Evolutionary conservation across 2,888 invertebrate genomes (phyloP).

Genomic region (Morpho deidamia): DNA sequence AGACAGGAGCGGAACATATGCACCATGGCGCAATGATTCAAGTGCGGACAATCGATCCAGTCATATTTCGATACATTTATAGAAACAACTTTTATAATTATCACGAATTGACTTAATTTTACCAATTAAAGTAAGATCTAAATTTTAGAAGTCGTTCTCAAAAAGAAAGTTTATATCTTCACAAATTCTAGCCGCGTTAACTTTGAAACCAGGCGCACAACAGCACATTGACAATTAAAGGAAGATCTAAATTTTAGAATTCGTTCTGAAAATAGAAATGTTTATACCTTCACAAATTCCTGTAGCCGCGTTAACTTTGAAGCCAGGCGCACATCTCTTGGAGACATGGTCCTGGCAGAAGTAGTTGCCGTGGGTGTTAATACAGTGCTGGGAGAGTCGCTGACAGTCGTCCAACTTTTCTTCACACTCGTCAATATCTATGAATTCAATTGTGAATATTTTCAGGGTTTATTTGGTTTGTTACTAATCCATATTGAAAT

Average conservation of each 20-base stretch:
- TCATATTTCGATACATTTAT: no score
- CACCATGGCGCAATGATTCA: no score
- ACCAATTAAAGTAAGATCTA: no score
- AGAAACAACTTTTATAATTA: no score
- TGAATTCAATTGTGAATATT: background rate
- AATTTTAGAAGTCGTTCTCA: no score
- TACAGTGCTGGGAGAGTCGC: conserved; percentile 81
- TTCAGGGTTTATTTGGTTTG: background rate
- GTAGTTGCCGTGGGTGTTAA: conserved; percentile 84
- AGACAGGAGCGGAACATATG: no score
- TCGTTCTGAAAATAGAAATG: background rate
- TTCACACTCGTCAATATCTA: conserved; percentile 87
- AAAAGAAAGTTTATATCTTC: conserved; percentile 68
- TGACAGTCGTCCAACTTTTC: conserved; percentile 82
- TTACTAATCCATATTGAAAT: background rate
- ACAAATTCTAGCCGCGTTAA: conserved; percentile 71
- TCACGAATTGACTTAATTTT: no score
- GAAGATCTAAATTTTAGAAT: no score
- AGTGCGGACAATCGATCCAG: no score
- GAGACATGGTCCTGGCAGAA: conserved; percentile 83
- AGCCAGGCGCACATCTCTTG: conserved; percentile 81
- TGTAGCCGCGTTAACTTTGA: conserved; percentile 74
- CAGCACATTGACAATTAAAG: no score
- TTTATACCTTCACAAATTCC: conserved; percentile 78
- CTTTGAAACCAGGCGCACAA: conserved; percentile 82